Evolutionary conservation across 2,888 invertebrate species (phyloP).

Genomic region (Acronicta aceris): DNA sequence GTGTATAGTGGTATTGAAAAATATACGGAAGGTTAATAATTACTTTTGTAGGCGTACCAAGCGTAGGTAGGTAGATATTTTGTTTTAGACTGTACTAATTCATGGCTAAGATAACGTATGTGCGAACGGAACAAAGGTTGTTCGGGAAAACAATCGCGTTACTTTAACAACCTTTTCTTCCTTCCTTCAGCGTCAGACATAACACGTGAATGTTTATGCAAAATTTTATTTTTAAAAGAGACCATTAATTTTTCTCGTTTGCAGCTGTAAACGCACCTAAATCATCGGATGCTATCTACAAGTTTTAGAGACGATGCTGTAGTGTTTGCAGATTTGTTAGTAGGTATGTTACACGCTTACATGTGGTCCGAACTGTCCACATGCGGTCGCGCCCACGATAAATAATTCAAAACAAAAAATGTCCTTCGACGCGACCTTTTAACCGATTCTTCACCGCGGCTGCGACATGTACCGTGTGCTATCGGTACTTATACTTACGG

Average conservation of each 20-base stretch:
- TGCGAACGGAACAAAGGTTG: conserved; percentile 60
- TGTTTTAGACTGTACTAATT: conserved; percentile 53
- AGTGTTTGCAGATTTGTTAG: conserved; percentile 40
- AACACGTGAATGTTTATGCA: conserved; percentile 35
- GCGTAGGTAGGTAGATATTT: conserved; percentile 67
- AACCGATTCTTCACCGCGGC: conserved; percentile 69
- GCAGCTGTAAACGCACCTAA: conserved; percentile 27
- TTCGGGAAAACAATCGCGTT: conserved; percentile 62
- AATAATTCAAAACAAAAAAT: conserved; percentile 78
- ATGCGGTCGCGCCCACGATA: conserved; percentile 67
- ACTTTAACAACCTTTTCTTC: conserved; percentile 63
- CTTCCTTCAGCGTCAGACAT: conserved; percentile 55
- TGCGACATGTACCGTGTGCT: conserved; percentile 76
- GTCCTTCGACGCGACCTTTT: conserved; percentile 84
- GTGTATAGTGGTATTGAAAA: conserved; percentile 68
- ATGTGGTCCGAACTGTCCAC: conserved; percentile 66
- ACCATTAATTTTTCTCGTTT: conserved; percentile 13
- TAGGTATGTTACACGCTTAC: conserved; percentile 54
- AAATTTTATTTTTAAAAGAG: conserved; percentile 23
- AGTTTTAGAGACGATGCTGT: conserved; percentile 15
- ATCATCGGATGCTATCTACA: conserved; percentile 19
- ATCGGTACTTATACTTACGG: conserved; percentile 78
- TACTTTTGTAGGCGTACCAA: conserved; percentile 71
- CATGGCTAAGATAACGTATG: conserved; percentile 59
- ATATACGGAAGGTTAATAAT: conserved; percentile 79